phyloP scores from a whole-genome alignment of 2,888 invertebrate species.

The Ecliptopera silaceata region DNA sequence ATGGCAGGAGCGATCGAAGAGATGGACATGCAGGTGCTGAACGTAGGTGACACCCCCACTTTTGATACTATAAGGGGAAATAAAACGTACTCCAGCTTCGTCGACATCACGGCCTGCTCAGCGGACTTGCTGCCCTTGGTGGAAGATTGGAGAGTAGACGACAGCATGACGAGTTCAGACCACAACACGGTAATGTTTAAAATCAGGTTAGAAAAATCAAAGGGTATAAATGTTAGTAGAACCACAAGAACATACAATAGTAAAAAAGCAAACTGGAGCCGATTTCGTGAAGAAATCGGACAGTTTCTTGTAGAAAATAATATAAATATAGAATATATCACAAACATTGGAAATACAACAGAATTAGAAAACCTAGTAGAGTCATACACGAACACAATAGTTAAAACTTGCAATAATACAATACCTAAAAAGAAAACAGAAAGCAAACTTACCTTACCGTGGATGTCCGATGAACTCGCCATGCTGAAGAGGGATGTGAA shows the following conservation, averaged over 20 bases:
- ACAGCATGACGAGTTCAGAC: too few relatives aligned
- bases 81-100: neutral
- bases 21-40: neutral
- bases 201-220: too few relatives aligned
- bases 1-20: neutral
- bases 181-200: too few relatives aligned
- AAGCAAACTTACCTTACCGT: too few relatives aligned
- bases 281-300: too few relatives aligned
- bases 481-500: neutral
- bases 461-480: too few relatives aligned
- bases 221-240: too few relatives aligned
- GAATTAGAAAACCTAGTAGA: neutral
- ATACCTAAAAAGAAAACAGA: neutral
- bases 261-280: too few relatives aligned
- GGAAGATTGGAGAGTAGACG: neutral
- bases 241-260: too few relatives aligned
- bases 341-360: slow-evolving; percentile 2
- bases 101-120: neutral
- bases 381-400: neutral
- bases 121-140: neutral
- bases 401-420: neutral
- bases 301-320: neutral
- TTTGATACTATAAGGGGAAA: neutral
- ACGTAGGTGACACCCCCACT: neutral
- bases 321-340: neutral